These are phyloP conservation scores for Arion vulgaris DNA, from an alignment of 1,140 invertebrate genomes.

Conservation along the genomic window DNA sequence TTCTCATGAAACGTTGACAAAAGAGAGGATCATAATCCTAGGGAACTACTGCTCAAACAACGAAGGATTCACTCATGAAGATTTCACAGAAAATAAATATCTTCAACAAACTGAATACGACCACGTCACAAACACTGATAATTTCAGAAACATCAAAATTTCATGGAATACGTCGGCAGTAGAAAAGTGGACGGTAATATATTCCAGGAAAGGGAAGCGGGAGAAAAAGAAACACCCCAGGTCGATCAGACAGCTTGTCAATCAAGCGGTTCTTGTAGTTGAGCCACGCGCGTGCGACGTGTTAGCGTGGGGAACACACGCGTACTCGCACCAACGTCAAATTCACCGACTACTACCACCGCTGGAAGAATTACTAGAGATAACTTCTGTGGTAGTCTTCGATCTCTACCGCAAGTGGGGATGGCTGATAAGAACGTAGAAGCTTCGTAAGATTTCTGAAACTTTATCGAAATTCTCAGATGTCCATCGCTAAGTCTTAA, in stretches of 20 bases:
- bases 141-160: slow-evolving; percentile 38
- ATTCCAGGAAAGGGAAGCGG: not conserved
- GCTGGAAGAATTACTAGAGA: too few species aligned
- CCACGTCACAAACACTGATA: not conserved
- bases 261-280: not conserved
- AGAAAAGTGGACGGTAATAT: slow-evolving; percentile 1
- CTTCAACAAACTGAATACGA: not conserved
- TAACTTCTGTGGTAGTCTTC: too few species aligned
- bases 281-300: not conserved
- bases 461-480: too few species aligned
- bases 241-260: not conserved
- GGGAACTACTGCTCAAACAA: not conserved
- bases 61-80: slow-evolving; percentile 25
- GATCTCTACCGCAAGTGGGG: too few species aligned
- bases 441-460: too few species aligned
- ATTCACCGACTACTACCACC: not conserved
- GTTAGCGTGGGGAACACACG: not conserved
- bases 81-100: slow-evolving; percentile 37
- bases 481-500: too few species aligned
- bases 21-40: not conserved
- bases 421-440: too few species aligned
- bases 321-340: not conserved
- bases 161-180: slow-evolving; percentile 24
- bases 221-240: not conserved
- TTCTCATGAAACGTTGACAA: not conserved